These are phyloP conservation scores for Araneus ventricosus DNA, from an alignment of 1,140 invertebrate genomes.

Conservation along the genomic window DNA sequence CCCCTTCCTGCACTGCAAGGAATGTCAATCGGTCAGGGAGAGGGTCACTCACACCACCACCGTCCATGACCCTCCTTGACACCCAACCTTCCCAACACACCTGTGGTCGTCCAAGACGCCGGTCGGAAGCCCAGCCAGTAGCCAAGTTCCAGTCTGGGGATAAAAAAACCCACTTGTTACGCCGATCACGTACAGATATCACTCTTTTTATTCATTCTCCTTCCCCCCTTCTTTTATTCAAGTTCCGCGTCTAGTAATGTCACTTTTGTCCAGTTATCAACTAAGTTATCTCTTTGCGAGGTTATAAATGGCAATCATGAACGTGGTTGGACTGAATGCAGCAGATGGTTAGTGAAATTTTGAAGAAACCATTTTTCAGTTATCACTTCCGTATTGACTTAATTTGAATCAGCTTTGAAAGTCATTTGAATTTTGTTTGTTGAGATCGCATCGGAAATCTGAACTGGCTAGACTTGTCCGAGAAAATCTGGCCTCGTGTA, in stretches of 20 bases:
- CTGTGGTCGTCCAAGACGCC: neutral
- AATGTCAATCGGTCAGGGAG: slow-evolving; percentile 3
- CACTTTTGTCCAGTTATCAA: neutral
- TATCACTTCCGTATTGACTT: neutral
- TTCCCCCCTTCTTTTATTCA: neutral
- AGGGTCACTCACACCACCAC: slow-evolving; percentile 33
- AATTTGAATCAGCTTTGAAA: neutral
- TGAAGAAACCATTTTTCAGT: neutral
- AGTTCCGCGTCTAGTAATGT: slow-evolving; percentile 31
- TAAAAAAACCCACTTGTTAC: neutral
- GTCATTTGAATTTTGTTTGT: neutral
- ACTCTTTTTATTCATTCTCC: neutral
- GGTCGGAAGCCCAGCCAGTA: neutral
- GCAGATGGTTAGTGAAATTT: neutral
- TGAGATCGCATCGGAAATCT: too few relatives aligned
- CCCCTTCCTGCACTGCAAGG: neutral
- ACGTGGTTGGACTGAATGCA: neutral
- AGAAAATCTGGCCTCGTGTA: too few relatives aligned
- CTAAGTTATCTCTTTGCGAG: neutral
- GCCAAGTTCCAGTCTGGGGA: neutral
- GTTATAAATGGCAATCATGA: neutral
- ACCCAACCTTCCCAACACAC: neutral
- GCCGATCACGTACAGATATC: neutral
- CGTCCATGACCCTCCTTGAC: slow-evolving; percentile 30
- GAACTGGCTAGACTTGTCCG: too few relatives aligned